Evolutionary conservation across 2,797 vertebrate species (phyloP).

Genomic region (Sebastes aleutianus): DNA sequence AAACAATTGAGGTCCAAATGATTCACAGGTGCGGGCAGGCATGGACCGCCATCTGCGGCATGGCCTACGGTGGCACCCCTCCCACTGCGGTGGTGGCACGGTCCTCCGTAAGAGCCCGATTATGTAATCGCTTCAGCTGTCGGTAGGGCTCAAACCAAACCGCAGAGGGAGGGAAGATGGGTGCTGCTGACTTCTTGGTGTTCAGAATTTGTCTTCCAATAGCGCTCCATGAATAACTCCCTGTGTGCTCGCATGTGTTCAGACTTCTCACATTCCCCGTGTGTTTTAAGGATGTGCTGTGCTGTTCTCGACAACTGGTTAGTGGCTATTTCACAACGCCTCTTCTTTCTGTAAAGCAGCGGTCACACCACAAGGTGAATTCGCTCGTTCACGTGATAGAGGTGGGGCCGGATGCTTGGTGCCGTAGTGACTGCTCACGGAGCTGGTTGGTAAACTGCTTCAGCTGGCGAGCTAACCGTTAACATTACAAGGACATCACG

Average conservation of each 20-base stretch:
- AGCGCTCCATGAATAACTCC: slow-evolving; percentile 31
- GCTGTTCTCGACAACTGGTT: slow-evolving; percentile 50
- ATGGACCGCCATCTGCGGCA: slow-evolving; percentile 74
- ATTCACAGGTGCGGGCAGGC: slow-evolving; percentile 84
- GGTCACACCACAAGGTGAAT: not conserved
- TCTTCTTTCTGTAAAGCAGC: not conserved
- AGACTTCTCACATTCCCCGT: slow-evolving; percentile 51
- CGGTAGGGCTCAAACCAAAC: slow-evolving; percentile 67
- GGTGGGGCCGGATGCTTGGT: not conserved
- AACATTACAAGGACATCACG: too few species aligned
- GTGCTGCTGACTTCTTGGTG: slow-evolving; percentile 28
- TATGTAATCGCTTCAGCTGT: slow-evolving; percentile 83
- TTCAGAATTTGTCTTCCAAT: slow-evolving; percentile 23
- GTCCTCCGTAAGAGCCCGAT: slow-evolving; percentile 41
- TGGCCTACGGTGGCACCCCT: slow-evolving; percentile 60
- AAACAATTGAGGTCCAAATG: slow-evolving; percentile 84
- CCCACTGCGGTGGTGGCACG: slow-evolving; percentile 56
- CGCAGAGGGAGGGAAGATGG: slow-evolving; percentile 36
- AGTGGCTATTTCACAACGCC: slow-evolving; percentile 15
- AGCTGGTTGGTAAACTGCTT: not conserved
- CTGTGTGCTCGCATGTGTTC: slow-evolving; percentile 38
- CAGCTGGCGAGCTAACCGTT: fast-evolving
- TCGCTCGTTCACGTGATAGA: not conserved
- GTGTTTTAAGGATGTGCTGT: slow-evolving; percentile 41
- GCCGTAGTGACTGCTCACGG: not conserved